Conservation (phyloP, 2,113 vertebrate species). For the Zonotrichia leucophrys region DNA sequence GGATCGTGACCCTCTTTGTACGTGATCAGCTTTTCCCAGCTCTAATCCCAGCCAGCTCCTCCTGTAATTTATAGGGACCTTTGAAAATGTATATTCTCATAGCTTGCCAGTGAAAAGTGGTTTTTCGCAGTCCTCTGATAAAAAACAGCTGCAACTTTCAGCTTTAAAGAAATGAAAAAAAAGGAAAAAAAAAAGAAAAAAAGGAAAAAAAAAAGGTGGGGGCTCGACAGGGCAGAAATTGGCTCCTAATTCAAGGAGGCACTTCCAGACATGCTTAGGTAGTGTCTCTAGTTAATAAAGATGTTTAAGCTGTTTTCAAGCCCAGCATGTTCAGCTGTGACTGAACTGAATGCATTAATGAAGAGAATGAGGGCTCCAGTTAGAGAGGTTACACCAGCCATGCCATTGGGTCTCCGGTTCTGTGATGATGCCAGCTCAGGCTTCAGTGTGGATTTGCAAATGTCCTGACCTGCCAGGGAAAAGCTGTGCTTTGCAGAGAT, state of each 20-base stretch:
- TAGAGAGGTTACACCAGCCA: background rate
- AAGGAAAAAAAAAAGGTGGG: background rate
- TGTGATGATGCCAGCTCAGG: background rate
- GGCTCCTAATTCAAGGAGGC: background rate
- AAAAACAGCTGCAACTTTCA: background rate
- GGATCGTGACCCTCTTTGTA: conserved; percentile 44
- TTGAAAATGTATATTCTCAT: background rate
- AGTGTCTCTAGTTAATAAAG: background rate
- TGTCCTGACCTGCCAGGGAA: background rate
- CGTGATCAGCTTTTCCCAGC: conserved; percentile 34
- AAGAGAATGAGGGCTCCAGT: background rate
- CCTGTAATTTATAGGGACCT: background rate
- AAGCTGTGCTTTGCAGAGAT: background rate
- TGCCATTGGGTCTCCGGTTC: fast-evolving
- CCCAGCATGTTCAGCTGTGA: background rate
- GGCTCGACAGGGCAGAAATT: background rate
- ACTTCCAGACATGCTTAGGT: background rate
- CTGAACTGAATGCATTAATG: background rate
- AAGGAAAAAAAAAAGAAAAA: background rate
- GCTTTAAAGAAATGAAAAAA: background rate
- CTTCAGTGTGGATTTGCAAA: background rate
- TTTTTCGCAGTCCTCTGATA: background rate
- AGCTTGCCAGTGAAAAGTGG: background rate
- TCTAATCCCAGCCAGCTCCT: conserved; percentile 25
- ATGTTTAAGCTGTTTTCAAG: background rate